These are phyloP conservation scores for Zonitis immaculata DNA, from an alignment of 2,888 invertebrate genomes.

Conservation along the genomic window DNA sequence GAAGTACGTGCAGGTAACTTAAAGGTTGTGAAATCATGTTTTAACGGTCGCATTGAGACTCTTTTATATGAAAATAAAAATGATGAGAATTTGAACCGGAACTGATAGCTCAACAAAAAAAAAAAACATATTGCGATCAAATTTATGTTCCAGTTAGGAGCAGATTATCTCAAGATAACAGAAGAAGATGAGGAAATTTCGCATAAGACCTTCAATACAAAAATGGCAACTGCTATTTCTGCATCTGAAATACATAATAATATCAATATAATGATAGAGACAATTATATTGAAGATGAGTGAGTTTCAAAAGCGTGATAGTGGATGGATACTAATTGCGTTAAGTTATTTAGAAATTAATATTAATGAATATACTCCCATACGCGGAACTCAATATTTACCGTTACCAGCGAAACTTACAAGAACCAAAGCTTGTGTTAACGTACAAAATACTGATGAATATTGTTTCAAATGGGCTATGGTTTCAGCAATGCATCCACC, in stretches of 20 bases:
- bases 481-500: slow-evolving; percentile 24
- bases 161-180: not conserved
- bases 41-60: not conserved
- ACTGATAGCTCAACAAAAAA: not conserved
- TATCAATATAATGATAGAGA: slow-evolving; percentile 11
- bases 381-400: slow-evolving; percentile 27
- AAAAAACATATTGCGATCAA: not conserved
- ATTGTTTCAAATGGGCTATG: slow-evolving; percentile 30
- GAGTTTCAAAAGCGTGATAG: slow-evolving; percentile 29
- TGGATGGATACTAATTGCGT: slow-evolving; percentile 24
- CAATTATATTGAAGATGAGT: slow-evolving; percentile 20
- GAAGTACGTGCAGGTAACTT: not conserved
- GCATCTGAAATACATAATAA: no score
- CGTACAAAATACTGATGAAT: slow-evolving; percentile 27
- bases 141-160: not conserved
- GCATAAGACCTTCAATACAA: not conserved
- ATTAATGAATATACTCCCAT: slow-evolving; percentile 27
- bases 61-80: not conserved
- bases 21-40: not conserved
- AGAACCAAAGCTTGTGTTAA: slow-evolving; percentile 27
- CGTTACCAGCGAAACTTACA: slow-evolving; percentile 21
- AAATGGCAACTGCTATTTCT: not conserved
- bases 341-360: slow-evolving; percentile 24
- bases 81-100: not conserved
- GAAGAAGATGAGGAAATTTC: not conserved